Base-by-base conservation (phyloP, 2,797 vertebrate species). In the Anguilla marmorata region DNA sequence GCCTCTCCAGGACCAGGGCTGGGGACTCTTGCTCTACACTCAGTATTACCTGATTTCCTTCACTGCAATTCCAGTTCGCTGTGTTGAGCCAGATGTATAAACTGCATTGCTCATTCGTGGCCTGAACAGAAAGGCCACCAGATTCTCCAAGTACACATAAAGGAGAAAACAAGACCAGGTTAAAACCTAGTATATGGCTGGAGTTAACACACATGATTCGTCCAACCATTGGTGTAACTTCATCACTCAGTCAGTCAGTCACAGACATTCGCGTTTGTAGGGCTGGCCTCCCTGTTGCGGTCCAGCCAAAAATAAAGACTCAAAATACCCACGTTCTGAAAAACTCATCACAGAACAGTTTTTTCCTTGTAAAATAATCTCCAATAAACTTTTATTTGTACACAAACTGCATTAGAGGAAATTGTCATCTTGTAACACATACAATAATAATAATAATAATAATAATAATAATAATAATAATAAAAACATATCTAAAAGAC, bases 311-410 rank as follows among this genome's bases (percentile, higher is more conserved):
- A 37, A 37, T 37, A 37, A 24, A n/a, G 50, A n/a, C 1, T 56
- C n/a, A 54, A 27, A 50, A 54, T 1, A 48, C 0, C 37, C 6
- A 14, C 21, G 0, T 41, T 45, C 41, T 6, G 12, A 21, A 50
- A 82, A 88, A 52, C 56, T 54, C 52, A 50, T 9, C 56, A 69
- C 30, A 41, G 52, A 89, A 87, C 84, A 37, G 83, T 91, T 89
- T 92, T 69, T 89, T 95, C 92, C 92, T 94, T 96, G 94, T 95
- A 95, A 96, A 96, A 96, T 96, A 96, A 95, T 95, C 96, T 95
- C 95, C 95, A 96, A 96, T 96, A 96, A 96, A 96, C 95, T 95
- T 37, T 96, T 95, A 96, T 96, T 96, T 96, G 95, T 96, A 96
- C 95, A 96, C 95, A 96, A 96, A 96, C 96, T 92, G 94, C 92